Evolutionary conservation across 2,113 vertebrate species (phyloP).

Genomic region (Rhynchopsitta pachyrhyncha): DNA sequence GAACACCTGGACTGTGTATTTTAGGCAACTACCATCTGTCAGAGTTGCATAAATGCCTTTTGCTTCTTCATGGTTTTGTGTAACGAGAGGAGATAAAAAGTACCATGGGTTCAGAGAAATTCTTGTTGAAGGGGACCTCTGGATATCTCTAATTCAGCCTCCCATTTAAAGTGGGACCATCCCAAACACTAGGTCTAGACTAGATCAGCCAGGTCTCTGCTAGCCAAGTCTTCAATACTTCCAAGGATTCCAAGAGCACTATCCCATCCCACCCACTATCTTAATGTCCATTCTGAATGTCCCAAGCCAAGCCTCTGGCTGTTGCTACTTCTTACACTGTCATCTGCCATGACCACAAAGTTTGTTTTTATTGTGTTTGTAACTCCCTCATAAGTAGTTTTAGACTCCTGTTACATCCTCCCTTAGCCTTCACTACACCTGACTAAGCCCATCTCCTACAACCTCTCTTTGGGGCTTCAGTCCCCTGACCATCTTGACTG

Average conservation of each 20-base stretch:
- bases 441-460: not conserved
- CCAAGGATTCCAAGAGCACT: not conserved
- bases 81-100: not conserved
- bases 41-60: not conserved
- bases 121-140: not conserved
- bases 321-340: not conserved
- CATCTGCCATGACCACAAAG: not conserved
- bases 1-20: not conserved
- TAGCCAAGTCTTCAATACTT: not conserved
- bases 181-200: not conserved
- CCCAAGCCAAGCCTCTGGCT: not conserved
- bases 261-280: not conserved
- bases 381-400: not conserved
- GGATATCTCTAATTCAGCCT: not conserved
- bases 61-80: not conserved
- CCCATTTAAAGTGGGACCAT: not conserved
- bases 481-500: not conserved
- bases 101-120: not conserved
- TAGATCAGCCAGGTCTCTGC: not conserved
- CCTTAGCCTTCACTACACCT: not conserved
- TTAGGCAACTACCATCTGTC: not conserved
- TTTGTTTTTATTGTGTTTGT: not conserved
- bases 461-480: not conserved
- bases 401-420: not conserved
- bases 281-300: not conserved